A percentile compares a stretch with the other conserved stretches of the same genome.
phyloP scores from a whole-genome alignment of 2,113 vertebrate species.

The Gadus chalcogrammus region DNA sequence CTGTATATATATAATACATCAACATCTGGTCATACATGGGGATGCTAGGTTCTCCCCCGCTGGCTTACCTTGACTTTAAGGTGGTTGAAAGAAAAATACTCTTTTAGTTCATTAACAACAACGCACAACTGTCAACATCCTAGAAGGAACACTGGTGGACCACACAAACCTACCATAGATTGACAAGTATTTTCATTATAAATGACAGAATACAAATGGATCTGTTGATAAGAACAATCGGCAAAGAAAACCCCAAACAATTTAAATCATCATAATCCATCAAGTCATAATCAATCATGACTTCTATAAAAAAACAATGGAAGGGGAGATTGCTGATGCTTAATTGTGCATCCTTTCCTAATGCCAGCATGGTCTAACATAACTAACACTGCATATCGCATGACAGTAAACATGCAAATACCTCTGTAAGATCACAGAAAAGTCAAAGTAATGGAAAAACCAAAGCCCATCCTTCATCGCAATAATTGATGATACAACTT shows the following conservation, averaged over 20 bases:
- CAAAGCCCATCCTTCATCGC: conserved; percentile 6
- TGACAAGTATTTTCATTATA: conserved; percentile 58
- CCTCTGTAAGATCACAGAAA: conserved; percentile 11
- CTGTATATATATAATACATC: too few species aligned
- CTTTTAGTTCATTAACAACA: neutral
- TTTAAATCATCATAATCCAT: too few species aligned
- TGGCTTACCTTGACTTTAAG: too few species aligned
- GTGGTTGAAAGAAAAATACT: neutral
- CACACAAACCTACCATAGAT: conserved; percentile 52
- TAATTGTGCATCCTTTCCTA: conserved; percentile 43
- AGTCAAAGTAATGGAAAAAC: neutral
- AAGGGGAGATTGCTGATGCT: conserved; percentile 46
- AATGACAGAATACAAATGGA: conserved; percentile 63
- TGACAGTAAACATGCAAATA: neutral
- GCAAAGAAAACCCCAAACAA: conserved; percentile 23
- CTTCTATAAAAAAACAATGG: conserved; percentile 17
- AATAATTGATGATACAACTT: neutral
- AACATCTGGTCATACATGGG: too few species aligned
- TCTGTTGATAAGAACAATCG: conserved; percentile 50
- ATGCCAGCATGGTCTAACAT: conserved; percentile 5
- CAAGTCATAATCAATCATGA: too few species aligned
- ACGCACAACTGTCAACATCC: conserved; percentile 51
- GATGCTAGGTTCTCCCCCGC: too few species aligned
- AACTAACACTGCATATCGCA: neutral
- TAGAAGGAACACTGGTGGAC: conserved; percentile 51